These are phyloP conservation scores for Aethina tumida DNA, from an alignment of 1,140 invertebrate genomes.

Conservation along the genomic window DNA sequence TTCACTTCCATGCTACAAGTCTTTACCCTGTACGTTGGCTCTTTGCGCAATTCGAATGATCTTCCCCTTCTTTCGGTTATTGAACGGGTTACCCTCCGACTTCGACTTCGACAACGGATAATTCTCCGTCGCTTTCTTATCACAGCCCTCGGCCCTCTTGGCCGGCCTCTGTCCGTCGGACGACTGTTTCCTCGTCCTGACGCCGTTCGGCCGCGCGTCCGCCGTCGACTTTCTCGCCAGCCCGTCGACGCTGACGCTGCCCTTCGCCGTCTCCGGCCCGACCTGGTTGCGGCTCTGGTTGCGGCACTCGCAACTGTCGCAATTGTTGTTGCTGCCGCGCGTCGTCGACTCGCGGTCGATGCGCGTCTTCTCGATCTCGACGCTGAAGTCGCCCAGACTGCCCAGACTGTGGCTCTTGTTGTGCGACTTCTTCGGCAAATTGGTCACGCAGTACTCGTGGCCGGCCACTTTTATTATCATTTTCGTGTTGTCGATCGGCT, in stretches of 20 bases:
- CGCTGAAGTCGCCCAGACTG: conserved; percentile 31
- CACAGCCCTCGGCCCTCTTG: not conserved
- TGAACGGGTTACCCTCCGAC: conserved; percentile 34
- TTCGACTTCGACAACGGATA: conserved; percentile 31
- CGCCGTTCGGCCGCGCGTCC: not conserved
- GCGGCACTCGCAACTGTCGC: no score
- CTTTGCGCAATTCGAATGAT: conserved; percentile 28
- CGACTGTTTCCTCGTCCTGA: not conserved
- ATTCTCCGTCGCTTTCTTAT: conserved; percentile 12
- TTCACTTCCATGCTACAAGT: conserved; percentile 22
- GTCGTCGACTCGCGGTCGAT: conserved; percentile 24
- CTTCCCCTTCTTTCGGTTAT: conserved; percentile 29
- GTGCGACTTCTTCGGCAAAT: conserved; percentile 28
- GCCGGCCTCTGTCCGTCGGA: not conserved
- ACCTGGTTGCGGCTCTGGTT: no score
- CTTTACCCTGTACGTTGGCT: conserved; percentile 18
- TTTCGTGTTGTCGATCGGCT: conserved; percentile 36
- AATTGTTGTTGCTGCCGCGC: conserved; percentile 18
- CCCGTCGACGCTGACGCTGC: no score
- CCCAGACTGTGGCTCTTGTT: conserved; percentile 32
- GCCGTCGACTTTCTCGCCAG: conserved; percentile 10
- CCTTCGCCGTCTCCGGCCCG: no score
- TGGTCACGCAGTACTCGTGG: conserved; percentile 36
- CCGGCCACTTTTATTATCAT: conserved; percentile 40
- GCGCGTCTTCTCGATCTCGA: conserved; percentile 32